Evolutionary conservation across 2,797 vertebrate genomes (phyloP).

Genomic region (Lacerta agilis): DNA sequence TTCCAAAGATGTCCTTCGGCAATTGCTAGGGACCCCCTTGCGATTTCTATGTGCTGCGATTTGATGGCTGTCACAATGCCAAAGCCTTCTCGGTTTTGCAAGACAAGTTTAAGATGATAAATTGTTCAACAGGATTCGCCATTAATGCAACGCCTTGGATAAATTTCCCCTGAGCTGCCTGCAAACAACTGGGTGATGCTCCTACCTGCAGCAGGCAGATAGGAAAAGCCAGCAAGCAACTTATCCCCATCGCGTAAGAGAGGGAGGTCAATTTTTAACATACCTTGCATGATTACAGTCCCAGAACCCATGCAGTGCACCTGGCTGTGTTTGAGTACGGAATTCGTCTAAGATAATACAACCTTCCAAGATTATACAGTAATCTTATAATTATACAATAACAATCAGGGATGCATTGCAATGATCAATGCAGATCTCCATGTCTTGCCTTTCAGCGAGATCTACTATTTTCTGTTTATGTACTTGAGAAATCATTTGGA

Average conservation of each 20-base stretch:
- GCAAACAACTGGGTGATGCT: constrained; percentile 71
- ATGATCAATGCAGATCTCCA: too few relatives aligned
- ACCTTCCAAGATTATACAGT: too few relatives aligned
- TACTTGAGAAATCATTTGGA: too few relatives aligned
- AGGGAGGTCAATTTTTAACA: not conserved
- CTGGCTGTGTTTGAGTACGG: not conserved
- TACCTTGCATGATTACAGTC: not conserved
- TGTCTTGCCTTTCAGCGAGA: too few relatives aligned
- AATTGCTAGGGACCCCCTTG: not conserved
- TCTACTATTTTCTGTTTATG: too few relatives aligned
- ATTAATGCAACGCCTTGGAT: constrained; percentile 73
- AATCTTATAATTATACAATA: too few relatives aligned
- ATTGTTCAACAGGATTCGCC: constrained; percentile 69
- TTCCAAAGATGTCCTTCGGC: not conserved
- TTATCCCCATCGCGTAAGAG: too few relatives aligned
- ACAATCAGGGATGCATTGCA: too few relatives aligned
- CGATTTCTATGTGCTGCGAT: not conserved
- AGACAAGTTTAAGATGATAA: constrained; percentile 73
- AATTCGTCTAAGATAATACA: not conserved
- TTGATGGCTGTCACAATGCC: constrained; percentile 16
- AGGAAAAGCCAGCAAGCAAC: too few relatives aligned
- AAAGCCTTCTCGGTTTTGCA: constrained; percentile 64
- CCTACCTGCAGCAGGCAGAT: constrained; percentile 59
- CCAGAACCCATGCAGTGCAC: not conserved
- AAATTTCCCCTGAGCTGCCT: constrained; percentile 72